Base-by-base conservation (phyloP, 2,797 vertebrate genomes). In the Hipposideros larvatus region DNA sequence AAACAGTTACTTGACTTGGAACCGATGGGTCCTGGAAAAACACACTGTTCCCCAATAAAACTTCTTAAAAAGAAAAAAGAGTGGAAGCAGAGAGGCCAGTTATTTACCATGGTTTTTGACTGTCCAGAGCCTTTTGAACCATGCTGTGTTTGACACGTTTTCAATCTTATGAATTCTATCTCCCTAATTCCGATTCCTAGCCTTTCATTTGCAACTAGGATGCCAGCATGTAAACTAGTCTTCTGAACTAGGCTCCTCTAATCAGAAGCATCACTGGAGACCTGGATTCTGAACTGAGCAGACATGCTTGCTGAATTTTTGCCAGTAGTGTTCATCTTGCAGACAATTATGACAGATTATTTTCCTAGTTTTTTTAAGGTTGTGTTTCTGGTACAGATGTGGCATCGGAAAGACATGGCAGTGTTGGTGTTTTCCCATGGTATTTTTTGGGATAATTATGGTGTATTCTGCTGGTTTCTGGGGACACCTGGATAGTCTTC, bases 271-370 rank as follows among this genome's bases (percentile, higher is more conserved):
- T 68, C n/a, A 57, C 21, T 74, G 46, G 51, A 83, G 71, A 59
- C 71, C 34, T 87, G 87, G 59, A 61, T 94, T 95, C 57, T 84
- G 70, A 90, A 80, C n/a, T 61, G 18, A 94, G 34, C 71, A 93
- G 68, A 43, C 15, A 28, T 55, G n/a, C 55, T 87, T 90, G 66
- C 37, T 43, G 10, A 93, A 73, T n/a, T 90, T 96, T 95, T 92
- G 77, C 66, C 37, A 31, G 4, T 71, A 71, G n/a, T 85, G 16
- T 92, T 2, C 10, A 31, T 85, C 53, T 82, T 88, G 88, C 43
- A 86, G 66, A 55, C 11, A 51, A 3, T 63, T 83, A 28, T 51
- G 71, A 53, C 34, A 51, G 1, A n/a, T 68, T 83, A n/a, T 46
- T 34, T 11, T 26, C 2, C 51, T 7, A 71, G 15, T 61, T 95